A percentile compares a stretch with the other conserved stretches of the same genome.
Conservation (phyloP, 2,113 vertebrate species). For the Hemibagrus wyckioides region DNA sequence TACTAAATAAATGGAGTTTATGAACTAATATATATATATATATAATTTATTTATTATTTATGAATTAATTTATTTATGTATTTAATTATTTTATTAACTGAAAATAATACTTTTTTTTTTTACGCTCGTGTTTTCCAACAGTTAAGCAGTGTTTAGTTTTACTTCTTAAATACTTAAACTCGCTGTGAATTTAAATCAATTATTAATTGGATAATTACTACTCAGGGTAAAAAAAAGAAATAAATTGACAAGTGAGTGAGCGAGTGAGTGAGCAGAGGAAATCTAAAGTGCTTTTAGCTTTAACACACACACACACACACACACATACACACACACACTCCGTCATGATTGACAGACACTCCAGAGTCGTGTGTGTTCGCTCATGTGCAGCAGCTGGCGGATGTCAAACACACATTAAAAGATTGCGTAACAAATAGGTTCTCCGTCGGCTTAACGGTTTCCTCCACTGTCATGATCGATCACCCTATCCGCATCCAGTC, state of each 20-base stretch:
- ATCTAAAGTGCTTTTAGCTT: not conserved
- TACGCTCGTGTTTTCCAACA: not conserved
- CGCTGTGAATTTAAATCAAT: not conserved
- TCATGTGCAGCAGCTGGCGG: not conserved
- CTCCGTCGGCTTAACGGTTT: slow-evolving; percentile 15
- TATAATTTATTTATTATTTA: too few relatives aligned
- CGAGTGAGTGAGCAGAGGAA: not conserved
- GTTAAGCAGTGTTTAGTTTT: not conserved
- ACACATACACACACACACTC: not conserved
- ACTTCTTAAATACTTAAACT: not conserved
- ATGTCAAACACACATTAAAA: slow-evolving; percentile 34
- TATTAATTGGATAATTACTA: not conserved
- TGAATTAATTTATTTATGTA: too few relatives aligned
- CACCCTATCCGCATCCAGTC: slow-evolving; percentile 48
- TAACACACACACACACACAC: not conserved
- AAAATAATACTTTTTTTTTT: too few relatives aligned
- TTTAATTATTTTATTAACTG: too few relatives aligned
- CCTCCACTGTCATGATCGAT: slow-evolving; percentile 26
- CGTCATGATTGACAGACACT: not conserved
- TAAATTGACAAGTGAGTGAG: not conserved
- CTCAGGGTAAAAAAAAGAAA: not conserved
- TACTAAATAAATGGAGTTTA: too few relatives aligned
- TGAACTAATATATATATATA: too few relatives aligned
- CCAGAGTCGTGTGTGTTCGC: not conserved
- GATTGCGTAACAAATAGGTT: slow-evolving; percentile 51